Evolutionary conservation across 2,888 invertebrate genomes (phyloP), one percentile per base, ranked within the genome.

Genomic region (Ennomos fuscantarius): DNA sequence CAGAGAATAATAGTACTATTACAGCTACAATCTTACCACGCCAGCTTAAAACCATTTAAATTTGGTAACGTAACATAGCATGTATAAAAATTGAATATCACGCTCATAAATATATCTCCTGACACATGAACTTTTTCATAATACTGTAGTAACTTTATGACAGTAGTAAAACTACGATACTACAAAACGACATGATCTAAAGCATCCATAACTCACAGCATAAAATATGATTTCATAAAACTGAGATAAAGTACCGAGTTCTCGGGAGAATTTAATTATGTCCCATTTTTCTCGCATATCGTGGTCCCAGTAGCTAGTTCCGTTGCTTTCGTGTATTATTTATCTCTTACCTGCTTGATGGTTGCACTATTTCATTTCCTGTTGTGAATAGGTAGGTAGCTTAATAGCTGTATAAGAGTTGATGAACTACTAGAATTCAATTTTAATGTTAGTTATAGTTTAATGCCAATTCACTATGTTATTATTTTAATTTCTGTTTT

Each of bases 161-260:
- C 42, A 9, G 41, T 32, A 45, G 50, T 55, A 50, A 55, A 55
- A 55, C 48, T 49, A 48, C 48, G 12, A 47, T 36, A 35, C 40
- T 37, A 12, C 45, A 36, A 2, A 36, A 47, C 46, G 12, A 32
- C 45, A 37, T 52, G 52, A 47, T 52, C 35, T 58, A 58, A 44
- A 11, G 52, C 51, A 13, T 8, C 39, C 51, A 43, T 52, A 51
- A 47, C 43, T 58, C 47, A 47, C 33, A n/a, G 11, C 36, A 13
- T 51, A 52, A 58, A 48, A 52, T 53, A 58, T 52, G 44, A 48
- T 58, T 52, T 58, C 52, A 53, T 58, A 53, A 24, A 58, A 43
- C 39, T 24, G 47, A 52, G 48, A 53, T 58, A 48, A 40, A 40
- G 48, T 51, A 9, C 8, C 12, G 12, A 42, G 9, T 43, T 11